A percentile compares a stretch with the other conserved stretches of the same genome.
Conservation (phyloP, 2,113 vertebrate species). For the Ascaphus truei region DNA sequence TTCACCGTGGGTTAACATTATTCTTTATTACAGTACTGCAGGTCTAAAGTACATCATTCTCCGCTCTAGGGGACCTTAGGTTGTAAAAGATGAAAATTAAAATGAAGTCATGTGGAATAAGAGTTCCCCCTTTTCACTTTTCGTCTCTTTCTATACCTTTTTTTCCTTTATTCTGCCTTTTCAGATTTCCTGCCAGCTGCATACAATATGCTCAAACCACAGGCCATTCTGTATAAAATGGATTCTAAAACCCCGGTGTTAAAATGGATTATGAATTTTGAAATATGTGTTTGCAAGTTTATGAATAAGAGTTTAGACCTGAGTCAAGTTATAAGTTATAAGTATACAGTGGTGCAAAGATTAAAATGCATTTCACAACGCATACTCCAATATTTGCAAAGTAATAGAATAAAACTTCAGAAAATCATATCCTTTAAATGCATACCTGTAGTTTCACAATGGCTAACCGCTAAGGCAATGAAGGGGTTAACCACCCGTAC, state of each 20-base stretch:
- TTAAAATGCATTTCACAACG: too few species aligned
- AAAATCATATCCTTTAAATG: too few species aligned
- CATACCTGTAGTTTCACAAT: too few species aligned
- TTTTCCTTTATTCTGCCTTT: constrained; percentile 11
- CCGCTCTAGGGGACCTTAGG: constrained; percentile 17
- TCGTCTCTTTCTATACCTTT: not conserved
- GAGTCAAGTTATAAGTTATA: too few species aligned
- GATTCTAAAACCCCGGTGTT: not conserved
- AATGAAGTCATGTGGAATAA: constrained; percentile 35
- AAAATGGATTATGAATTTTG: not conserved
- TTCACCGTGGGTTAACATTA: constrained; percentile 26
- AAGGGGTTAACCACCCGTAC: too few species aligned
- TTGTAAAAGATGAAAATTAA: constrained; percentile 35
- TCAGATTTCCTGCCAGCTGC: constrained; percentile 26
- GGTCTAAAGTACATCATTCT: constrained; percentile 11
- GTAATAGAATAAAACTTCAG: too few species aligned
- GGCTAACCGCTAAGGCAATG: too few species aligned
- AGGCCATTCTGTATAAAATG: constrained; percentile 2
- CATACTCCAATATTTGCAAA: too few species aligned
- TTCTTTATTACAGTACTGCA: constrained; percentile 19
- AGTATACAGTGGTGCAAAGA: too few species aligned
- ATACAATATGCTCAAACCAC: constrained; percentile 21
- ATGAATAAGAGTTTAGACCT: too few species aligned
- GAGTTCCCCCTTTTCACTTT: constrained; percentile 23
- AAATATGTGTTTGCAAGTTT: not conserved